Evolutionary conservation across 2,888 invertebrate genomes (phyloP).

Genomic region (Synanthedon formicaeformis): DNA sequence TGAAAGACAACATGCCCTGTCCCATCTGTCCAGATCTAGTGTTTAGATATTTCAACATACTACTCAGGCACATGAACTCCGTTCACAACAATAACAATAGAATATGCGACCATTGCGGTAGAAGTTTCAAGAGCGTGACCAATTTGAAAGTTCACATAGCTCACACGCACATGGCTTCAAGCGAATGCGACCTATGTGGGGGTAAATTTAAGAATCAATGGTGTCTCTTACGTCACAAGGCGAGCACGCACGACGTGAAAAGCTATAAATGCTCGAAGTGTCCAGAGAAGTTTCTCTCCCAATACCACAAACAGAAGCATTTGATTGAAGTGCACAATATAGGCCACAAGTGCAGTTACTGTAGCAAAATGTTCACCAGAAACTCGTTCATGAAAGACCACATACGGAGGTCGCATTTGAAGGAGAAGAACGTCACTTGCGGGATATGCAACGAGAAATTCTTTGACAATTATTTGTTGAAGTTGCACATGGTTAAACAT

Average conservation of each 20-base stretch:
- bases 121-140: constrained; percentile 38
- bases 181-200: constrained; percentile 45
- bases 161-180: constrained; percentile 41
- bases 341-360: constrained; percentile 50
- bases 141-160: constrained; percentile 50
- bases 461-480: constrained; percentile 49
- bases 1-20: constrained; percentile 52
- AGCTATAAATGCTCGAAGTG: constrained; percentile 53
- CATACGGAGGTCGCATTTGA: constrained; percentile 52
- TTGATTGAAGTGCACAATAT: constrained; percentile 57
- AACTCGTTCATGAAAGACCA: constrained; percentile 61
- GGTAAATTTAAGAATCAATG: constrained; percentile 47
- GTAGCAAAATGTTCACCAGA: constrained; percentile 54
- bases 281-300: constrained; percentile 56
- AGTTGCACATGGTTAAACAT: constrained; percentile 65
- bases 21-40: constrained; percentile 34
- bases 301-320: constrained; percentile 65
- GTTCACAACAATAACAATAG: constrained; percentile 51
- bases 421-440: constrained; percentile 53
- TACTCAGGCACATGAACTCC: constrained; percentile 47
- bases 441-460: constrained; percentile 52
- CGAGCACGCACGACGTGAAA: constrained; percentile 47
- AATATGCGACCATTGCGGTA: constrained; percentile 56
- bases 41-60: constrained; percentile 46
- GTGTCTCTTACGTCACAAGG: constrained; percentile 48